Evolutionary conservation across 2,113 vertebrate genomes (phyloP).

Genomic region (Anser brachyrhynchus): DNA sequence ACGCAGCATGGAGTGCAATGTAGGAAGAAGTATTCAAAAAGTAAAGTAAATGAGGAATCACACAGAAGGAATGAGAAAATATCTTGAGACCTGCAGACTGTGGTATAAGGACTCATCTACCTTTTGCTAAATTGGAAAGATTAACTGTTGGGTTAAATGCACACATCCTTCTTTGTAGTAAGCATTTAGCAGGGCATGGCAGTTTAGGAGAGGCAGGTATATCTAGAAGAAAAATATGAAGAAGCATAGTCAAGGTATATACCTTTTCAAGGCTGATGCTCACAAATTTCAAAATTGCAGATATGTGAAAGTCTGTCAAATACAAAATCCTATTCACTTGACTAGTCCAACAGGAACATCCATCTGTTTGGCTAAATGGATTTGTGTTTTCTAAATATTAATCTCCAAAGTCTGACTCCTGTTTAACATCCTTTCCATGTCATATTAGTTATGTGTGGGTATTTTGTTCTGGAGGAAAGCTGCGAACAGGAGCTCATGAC

Average conservation of each 20-base stretch:
- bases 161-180: neutral
- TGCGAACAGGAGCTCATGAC: neutral
- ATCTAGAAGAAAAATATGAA: neutral
- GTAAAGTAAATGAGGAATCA: neutral
- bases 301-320: neutral
- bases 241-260: neutral
- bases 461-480: neutral
- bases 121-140: neutral
- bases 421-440: neutral
- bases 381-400: neutral
- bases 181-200: neutral
- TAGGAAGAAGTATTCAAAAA: neutral
- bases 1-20: neutral
- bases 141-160: neutral
- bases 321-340: neutral
- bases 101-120: neutral
- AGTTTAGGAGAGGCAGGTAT: neutral
- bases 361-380: neutral
- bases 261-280: neutral
- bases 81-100: neutral
- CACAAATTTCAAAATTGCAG: neutral
- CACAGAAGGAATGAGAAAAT: neutral
- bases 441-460: neutral
- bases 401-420: neutral
- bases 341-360: neutral